phyloP scores from a whole-genome alignment of 2,797 vertebrate species.

The Mormyrops boulengeri region DNA sequence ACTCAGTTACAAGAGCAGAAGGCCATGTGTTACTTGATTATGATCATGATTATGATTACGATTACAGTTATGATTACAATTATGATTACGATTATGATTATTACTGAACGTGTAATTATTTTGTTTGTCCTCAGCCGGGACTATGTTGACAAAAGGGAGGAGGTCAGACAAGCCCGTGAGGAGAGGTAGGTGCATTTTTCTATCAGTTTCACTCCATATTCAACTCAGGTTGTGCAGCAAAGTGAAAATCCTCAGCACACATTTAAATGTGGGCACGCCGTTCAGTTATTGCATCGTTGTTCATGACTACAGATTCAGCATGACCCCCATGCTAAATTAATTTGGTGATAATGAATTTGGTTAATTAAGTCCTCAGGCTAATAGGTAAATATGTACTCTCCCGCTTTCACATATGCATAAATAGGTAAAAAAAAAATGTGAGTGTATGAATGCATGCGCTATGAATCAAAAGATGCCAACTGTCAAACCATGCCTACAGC shows the following conservation, averaged over 20 bases:
- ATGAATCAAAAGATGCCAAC: background rate
- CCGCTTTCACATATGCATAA: background rate
- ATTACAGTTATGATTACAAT: background rate
- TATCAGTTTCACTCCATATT: background rate
- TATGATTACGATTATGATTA: background rate
- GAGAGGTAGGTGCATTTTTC: constrained; percentile 72
- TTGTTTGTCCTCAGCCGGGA: constrained; percentile 67
- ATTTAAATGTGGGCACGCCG: background rate
- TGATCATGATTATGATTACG: background rate
- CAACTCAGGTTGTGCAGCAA: background rate
- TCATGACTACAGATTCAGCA: too few species aligned
- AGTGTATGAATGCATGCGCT: background rate
- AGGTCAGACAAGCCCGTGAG: constrained; percentile 81
- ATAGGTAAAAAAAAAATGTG: background rate
- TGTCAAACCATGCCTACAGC: background rate
- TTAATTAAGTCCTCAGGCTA: background rate
- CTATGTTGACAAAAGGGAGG: constrained; percentile 84
- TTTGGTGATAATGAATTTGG: background rate
- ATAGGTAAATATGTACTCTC: background rate
- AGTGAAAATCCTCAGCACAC: background rate
- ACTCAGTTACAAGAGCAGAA: background rate
- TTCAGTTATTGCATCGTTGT: too few species aligned
- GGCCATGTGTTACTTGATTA: background rate
- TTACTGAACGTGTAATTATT: background rate
- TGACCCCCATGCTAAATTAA: background rate